Percentiles rank a stretch among this genome's conserved stretches.
Conservation (phyloP, 1,140 invertebrate species). For the Macrobrachium rosenbergii region DNA sequence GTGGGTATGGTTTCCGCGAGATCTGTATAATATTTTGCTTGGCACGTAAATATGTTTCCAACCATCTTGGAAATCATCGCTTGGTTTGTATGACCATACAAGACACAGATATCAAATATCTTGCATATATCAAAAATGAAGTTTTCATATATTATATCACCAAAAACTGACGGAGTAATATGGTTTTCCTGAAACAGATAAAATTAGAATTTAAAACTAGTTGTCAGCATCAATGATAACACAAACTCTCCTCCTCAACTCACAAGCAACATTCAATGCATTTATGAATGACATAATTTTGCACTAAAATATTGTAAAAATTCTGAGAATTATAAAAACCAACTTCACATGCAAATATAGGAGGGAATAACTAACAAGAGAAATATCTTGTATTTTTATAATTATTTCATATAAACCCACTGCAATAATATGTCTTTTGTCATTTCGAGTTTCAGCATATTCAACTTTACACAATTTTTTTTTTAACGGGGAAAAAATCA, state of each 20-base stretch:
- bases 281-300: neutral
- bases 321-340: neutral
- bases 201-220: slow-evolving; percentile 36
- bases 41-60: slow-evolving; percentile 77
- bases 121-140: slow-evolving; percentile 86
- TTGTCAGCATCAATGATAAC: slow-evolving; percentile 47
- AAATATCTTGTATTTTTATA: too few species aligned
- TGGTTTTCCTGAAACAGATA: slow-evolving; percentile 73
- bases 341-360: too few species aligned
- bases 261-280: neutral
- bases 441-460: too few species aligned
- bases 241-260: too few species aligned
- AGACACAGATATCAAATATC: slow-evolving; percentile 82
- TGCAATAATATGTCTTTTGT: too few species aligned
- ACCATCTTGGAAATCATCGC: slow-evolving; percentile 77
- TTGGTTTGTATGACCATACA: slow-evolving; percentile 80
- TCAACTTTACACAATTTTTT: too few species aligned
- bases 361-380: too few species aligned
- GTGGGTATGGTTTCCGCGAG: slow-evolving; percentile 68
- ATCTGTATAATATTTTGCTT: slow-evolving; percentile 81
- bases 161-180: slow-evolving; percentile 77
- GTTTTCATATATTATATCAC: slow-evolving; percentile 82
- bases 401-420: too few species aligned
- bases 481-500: too few species aligned
- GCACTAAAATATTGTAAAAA: neutral